Conservation (phyloP, 2,797 vertebrate genomes). For the Silurus lanzhouensis region DNA sequence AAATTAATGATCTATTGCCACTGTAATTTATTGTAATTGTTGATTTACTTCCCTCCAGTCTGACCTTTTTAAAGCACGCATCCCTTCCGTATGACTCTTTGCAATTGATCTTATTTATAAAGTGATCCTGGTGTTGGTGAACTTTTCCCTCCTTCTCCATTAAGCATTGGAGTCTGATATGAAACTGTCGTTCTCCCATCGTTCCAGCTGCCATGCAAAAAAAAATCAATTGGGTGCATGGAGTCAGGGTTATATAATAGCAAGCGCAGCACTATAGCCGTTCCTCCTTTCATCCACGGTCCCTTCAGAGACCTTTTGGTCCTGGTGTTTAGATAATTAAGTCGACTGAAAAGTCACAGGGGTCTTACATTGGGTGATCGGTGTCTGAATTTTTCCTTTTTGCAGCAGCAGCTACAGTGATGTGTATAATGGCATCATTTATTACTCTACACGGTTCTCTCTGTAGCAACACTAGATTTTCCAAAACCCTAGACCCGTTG, state of each 20-base stretch:
- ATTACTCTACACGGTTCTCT: slow-evolving; percentile 27
- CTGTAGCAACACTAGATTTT: slow-evolving; percentile 38
- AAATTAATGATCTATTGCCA: background rate
- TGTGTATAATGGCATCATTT: background rate
- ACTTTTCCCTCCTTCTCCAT: slow-evolving; percentile 32
- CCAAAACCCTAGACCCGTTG: slow-evolving; percentile 17
- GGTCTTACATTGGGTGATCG: background rate
- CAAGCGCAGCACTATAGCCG: slow-evolving; percentile 47
- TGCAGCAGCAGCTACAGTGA: background rate
- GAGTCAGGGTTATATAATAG: slow-evolving; percentile 68
- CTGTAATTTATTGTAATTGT: background rate
- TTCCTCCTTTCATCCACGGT: slow-evolving; percentile 60
- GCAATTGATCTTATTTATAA: slow-evolving; percentile 25
- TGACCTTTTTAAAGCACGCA: background rate
- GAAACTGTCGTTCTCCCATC: slow-evolving; percentile 16
- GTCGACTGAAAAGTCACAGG: background rate
- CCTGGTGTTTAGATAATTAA: background rate
- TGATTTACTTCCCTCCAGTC: background rate
- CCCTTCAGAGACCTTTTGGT: slow-evolving; percentile 41
- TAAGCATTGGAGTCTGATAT: slow-evolving; percentile 12
- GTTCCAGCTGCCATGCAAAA: slow-evolving; percentile 34
- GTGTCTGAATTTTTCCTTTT: background rate
- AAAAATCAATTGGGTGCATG: slow-evolving; percentile 57
- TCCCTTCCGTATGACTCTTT: slow-evolving; percentile 22
- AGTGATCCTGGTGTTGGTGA: background rate